Percentiles rank a stretch among this genome's conserved stretches.
Conservation (phyloP, 2,113 vertebrate genomes). For the Halcyon senegalensis region DNA sequence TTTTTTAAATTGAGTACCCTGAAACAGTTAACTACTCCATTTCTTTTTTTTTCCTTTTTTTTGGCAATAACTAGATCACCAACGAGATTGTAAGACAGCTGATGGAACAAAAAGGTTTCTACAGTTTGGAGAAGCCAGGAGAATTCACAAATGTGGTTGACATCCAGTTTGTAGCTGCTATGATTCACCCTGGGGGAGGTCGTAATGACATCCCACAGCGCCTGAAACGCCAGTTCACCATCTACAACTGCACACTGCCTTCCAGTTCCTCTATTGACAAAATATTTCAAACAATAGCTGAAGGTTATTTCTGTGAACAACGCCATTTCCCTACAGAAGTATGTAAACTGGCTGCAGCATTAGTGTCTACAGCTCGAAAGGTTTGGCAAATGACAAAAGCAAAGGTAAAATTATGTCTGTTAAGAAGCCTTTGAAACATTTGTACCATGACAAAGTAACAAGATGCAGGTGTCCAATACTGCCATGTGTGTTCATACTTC, state of each 20-base stretch:
- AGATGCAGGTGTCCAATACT: background rate
- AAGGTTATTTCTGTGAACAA: constrained; percentile 83
- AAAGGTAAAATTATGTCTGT: constrained; percentile 73
- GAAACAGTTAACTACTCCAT: background rate
- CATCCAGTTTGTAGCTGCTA: constrained; percentile 83
- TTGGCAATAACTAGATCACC: constrained; percentile 73
- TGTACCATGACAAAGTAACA: background rate
- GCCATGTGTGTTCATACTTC: background rate
- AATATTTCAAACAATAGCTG: constrained; percentile 82
- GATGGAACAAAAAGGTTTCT: constrained; percentile 88
- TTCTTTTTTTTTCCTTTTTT: background rate
- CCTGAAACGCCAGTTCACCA: constrained; percentile 84
- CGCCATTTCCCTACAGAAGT: constrained; percentile 74
- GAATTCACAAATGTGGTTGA: constrained; percentile 83
- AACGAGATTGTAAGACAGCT: constrained; percentile 88
- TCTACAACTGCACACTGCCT: constrained; percentile 86
- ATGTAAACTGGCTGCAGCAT: constrained; percentile 72
- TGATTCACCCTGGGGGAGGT: constrained; percentile 87
- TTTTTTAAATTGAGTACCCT: background rate
- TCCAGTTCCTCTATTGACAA: constrained; percentile 85
- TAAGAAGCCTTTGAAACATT: background rate
- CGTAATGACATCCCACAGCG: constrained; percentile 86
- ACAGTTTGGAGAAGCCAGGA: constrained; percentile 84
- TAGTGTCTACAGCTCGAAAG: constrained; percentile 79
- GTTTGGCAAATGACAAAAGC: constrained; percentile 84